A percentile compares a stretch with the other conserved stretches of the same genome.
phyloP scores from a whole-genome alignment of 2,888 invertebrate species.

The Acanthosepion esculentum region DNA sequence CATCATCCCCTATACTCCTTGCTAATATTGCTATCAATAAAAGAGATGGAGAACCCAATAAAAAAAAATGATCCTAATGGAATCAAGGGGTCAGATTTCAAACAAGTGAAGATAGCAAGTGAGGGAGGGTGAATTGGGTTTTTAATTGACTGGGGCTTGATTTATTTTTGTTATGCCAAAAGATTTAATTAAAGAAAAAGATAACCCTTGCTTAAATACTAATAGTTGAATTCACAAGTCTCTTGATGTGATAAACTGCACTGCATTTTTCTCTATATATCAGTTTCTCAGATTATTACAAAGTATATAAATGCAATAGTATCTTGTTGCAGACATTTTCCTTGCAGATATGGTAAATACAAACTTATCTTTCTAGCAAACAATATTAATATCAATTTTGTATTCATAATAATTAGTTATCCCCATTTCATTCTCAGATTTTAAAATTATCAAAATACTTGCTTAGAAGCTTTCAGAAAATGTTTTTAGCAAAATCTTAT shows the following conservation, averaged over 20 bases:
- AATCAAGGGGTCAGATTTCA: neutral
- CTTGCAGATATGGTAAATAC: no score
- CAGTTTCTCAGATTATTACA: neutral
- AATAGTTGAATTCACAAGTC: neutral
- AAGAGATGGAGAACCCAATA: neutral
- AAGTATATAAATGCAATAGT: no score
- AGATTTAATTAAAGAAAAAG: neutral
- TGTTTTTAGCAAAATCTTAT: no score
- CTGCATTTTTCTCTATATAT: neutral
- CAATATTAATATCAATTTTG: no score
- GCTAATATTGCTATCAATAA: neutral
- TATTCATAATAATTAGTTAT: no score
- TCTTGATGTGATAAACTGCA: neutral
- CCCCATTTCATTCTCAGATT: no score
- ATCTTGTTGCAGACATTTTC: no score
- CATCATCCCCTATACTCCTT: neutral
- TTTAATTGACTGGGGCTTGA: neutral
- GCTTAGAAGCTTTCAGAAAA: no score
- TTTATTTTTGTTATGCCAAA: neutral
- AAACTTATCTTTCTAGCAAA: no score
- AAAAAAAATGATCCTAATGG: neutral
- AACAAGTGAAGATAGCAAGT: neutral
- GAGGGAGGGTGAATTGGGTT: neutral
- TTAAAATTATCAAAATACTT: no score
- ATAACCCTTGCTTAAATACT: neutral